These are phyloP conservation scores for Apeltes quadracus DNA, from an alignment of 2,113 vertebrate genomes.

Conservation along the genomic window DNA sequence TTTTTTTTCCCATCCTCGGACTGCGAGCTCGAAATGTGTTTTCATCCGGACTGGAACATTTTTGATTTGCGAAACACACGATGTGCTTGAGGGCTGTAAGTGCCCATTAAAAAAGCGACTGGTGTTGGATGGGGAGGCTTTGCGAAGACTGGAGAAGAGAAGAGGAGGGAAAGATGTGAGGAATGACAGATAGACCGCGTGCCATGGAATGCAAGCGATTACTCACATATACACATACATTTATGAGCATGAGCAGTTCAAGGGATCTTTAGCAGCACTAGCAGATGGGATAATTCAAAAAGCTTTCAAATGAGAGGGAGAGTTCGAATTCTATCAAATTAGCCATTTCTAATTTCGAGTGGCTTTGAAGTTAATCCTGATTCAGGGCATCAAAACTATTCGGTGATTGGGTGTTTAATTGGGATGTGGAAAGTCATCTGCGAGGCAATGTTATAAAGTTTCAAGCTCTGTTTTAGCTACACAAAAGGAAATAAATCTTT, in stretches of 20 bases:
- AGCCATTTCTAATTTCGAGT: conserved; percentile 19
- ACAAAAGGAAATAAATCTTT: background rate
- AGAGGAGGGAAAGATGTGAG: background rate
- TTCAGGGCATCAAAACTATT: conserved; percentile 54
- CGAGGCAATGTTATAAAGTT: conserved; percentile 19
- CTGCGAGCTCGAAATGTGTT: conserved; percentile 12
- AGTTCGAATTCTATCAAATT: conserved; percentile 25
- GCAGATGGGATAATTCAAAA: conserved; percentile 41
- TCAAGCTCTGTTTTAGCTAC: background rate
- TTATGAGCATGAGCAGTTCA: conserved; percentile 49
- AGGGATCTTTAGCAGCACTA: conserved; percentile 41
- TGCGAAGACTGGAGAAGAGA: conserved; percentile 16
- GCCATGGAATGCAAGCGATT: conserved; percentile 47
- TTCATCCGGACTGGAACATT: conserved; percentile 15
- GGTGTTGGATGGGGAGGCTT: conserved; percentile 34
- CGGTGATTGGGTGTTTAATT: conserved; percentile 44
- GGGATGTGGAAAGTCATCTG: conserved; percentile 13
- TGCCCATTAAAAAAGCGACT: conserved; percentile 54
- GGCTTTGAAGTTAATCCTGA: conserved; percentile 55
- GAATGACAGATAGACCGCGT: conserved; percentile 46
- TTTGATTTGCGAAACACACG: conserved; percentile 33
- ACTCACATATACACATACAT: conserved; percentile 30
- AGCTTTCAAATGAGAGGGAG: background rate
- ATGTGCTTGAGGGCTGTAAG: conserved; percentile 29
- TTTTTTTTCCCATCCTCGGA: conserved; percentile 15